Evolutionary conservation across 2,797 vertebrate species (phyloP), one percentile per base, ranked within the genome.

Genomic region (Macropus fuliginosus): DNA sequence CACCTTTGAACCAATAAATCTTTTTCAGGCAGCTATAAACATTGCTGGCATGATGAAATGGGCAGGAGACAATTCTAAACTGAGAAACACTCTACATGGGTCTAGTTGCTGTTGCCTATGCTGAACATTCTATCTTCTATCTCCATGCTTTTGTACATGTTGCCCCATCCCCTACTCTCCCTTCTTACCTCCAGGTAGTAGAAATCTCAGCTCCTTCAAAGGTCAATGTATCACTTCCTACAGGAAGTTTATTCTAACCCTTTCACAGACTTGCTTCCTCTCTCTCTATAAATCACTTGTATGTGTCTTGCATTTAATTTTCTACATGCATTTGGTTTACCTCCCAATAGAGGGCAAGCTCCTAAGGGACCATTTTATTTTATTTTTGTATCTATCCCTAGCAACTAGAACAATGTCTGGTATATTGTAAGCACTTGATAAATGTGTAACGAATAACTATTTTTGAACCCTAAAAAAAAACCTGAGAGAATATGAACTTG

Each of bases 1-100:
- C 95, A 56, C 52, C 94, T 95, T 62, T 92, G 93, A 97, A 92
- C 91, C 50, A 95, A 92, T 94, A 94, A 56, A 96, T 95, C 52
- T 90, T 94, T 94, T 74, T 91, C 56, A 97, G 54, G 4, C 59
- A 96, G 55, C 11, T 90, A 87, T 92, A 94, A 95, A 95, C 91
- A 95, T 46, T 62, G 94, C 74, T 90, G 12, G 55, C 50, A n/a
- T 94, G 29, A 52, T 91, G 92, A 96, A 90, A 4, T 52, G 55
- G 29, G 62, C 34, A 92, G 94, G 92, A 52, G 27, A 81, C 55
- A 92, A n/a, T 46, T 94, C 55, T 95, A 91, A 97, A 74, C 6
- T 92, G 56, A 92, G 54, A 96, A 46, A 21, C 40, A 81, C 74
- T 81, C 40, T 46, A 4, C 24, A 24, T 81, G 40, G 74, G 40